Evolutionary conservation across 2,888 invertebrate genomes (phyloP), one percentile per base, ranked within the genome.

Genomic region (Plagiodera versicolora): DNA sequence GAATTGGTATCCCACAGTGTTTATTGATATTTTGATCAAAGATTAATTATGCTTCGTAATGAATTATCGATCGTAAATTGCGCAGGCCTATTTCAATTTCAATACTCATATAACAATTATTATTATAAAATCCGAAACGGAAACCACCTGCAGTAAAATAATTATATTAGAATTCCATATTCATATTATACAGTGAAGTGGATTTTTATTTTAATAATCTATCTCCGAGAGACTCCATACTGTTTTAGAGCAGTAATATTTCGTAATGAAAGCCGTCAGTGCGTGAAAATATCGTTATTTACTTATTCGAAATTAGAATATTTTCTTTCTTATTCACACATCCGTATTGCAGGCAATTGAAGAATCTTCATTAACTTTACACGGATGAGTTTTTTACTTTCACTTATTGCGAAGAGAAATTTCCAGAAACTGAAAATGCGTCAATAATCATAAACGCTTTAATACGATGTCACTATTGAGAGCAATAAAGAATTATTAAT

Each of bases 241-340:
- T 39, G 39, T 39, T 39, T 39, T n/a, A 8, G 1, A 2, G n/a
- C 39, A 9, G 49, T 49, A 48, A 47, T 56, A 20, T 44, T 49
- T 49, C 52, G 47, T 47, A 58, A 52, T 35, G 47, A 46, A 57
- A 57, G 51, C 52, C 35, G 30, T 18, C 45, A 32, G 19, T 52
- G 47, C 51, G 53, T 52, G 48, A 35, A 47, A 58, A 52, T 48
- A 30, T 52, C 39, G 39, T 14, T 39, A 39, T 39, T 39, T 39
- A n/a, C n/a, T 14, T n/a, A 39, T 14, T 39, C 6, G 39, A 39
- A 39, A 39, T 3, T 14, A 10, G 4, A 14, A 24, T 24, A 24
- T 24, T 6, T n/a, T 39, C 14, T 39, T 14, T 14, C 14, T 39
- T 14, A 6, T 39, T 39, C 39, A 39, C 14, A 39, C 39, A 39